Percentiles rank a stretch among this genome's conserved stretches.
These are phyloP conservation scores for Podarcis raffonei DNA, from an alignment of 2,113 vertebrate species.

Conservation along the genomic window DNA sequence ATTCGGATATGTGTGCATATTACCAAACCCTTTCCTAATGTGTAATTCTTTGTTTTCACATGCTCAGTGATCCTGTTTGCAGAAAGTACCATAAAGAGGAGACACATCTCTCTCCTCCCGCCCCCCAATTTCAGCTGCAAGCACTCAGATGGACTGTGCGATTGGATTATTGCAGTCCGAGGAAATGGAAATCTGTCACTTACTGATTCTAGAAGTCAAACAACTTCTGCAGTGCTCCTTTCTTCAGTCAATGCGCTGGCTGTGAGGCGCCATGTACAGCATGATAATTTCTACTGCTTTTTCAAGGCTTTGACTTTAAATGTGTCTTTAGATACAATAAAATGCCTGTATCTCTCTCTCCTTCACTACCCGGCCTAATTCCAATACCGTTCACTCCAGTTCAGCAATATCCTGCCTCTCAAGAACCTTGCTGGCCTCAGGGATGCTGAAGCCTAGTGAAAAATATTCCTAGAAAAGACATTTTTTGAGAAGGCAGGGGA, in stretches of 20 bases:
- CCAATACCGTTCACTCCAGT: neutral
- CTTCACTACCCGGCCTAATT: neutral
- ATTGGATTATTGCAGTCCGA: constrained; percentile 10
- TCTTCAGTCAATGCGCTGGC: constrained; percentile 25
- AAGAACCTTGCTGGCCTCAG: neutral
- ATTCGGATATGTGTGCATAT: neutral
- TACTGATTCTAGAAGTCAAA: constrained; percentile 26
- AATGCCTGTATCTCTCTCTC: neutral
- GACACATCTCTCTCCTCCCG: neutral
- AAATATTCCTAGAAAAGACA: neutral
- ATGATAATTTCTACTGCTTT: constrained; percentile 16
- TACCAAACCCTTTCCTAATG: neutral
- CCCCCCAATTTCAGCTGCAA: neutral
- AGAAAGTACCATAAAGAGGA: neutral
- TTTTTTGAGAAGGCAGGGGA: neutral
- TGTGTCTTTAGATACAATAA: constrained; percentile 13
- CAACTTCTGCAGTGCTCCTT: constrained; percentile 11
- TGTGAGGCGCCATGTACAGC: constrained; percentile 1
- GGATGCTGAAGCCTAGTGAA: neutral
- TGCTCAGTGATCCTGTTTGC: neutral
- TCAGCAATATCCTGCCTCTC: neutral
- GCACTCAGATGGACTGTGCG: constrained; percentile 9
- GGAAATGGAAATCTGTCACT: constrained; percentile 20
- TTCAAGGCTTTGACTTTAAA: constrained; percentile 9
- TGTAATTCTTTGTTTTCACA: neutral